Conservation (phyloP, 2,888 invertebrate genomes). For the Linhomoeus sp. region DNA sequence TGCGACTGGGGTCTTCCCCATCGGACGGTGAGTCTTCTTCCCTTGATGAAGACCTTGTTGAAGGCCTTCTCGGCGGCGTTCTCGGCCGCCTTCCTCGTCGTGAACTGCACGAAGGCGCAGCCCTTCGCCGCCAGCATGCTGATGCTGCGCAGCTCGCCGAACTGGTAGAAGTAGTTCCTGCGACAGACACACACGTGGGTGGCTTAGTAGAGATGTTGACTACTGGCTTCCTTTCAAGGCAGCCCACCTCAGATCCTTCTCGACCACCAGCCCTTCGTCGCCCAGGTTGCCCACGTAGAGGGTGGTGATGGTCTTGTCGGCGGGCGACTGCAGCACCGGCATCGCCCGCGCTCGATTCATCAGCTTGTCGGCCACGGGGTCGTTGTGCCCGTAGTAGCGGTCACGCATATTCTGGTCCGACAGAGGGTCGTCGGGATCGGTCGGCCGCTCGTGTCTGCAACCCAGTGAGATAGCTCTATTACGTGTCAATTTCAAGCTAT, state of each 20-base stretch:
- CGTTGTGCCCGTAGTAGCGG: conserved; percentile 76
- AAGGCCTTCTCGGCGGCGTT: conserved; percentile 84
- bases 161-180: conserved; percentile 95
- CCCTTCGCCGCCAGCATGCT: conserved; percentile 69
- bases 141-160: conserved; percentile 83
- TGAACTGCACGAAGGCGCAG: conserved; percentile 92
- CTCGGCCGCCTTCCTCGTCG: conserved; percentile 69
- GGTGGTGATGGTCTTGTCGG: conserved; percentile 85
- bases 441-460: conserved; percentile 75
- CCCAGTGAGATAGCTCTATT: too few species aligned
- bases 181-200: too few species aligned
- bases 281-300: conserved; percentile 89
- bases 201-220: too few species aligned
- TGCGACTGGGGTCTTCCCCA: conserved; percentile 87
- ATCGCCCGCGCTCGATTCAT: conserved; percentile 60
- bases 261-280: conserved; percentile 49
- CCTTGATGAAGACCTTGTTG: conserved; percentile 61
- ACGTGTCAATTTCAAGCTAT: too few species aligned
- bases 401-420: conserved; percentile 89
- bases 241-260: conserved; percentile 66
- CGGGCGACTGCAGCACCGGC: conserved; percentile 83
- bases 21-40: conserved; percentile 77
- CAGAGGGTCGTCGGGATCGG: conserved; percentile 85
- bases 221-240: too few species aligned
- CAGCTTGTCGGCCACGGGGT: conserved; percentile 83